Conservation (phyloP, 2,797 vertebrate species). For the Spea hammondii region DNA sequence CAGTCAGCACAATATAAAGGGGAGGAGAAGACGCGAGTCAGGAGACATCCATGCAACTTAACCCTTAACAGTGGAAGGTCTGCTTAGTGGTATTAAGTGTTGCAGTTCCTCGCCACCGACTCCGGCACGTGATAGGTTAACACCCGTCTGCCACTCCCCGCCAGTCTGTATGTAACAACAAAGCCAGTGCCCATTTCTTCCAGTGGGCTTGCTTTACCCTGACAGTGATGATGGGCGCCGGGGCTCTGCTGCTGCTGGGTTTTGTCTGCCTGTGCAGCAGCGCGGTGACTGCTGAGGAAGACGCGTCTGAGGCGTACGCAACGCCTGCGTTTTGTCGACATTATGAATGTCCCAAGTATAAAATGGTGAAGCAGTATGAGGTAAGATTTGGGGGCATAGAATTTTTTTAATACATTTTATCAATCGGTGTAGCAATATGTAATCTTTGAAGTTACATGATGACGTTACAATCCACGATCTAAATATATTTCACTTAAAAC, state of each 20-base stretch:
- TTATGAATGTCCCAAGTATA: conserved; percentile 36
- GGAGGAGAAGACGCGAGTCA: neutral
- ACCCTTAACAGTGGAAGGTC: neutral
- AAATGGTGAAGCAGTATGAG: conserved; percentile 31
- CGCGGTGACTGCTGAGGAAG: neutral
- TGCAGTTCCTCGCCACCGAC: neutral
- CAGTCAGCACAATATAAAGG: neutral
- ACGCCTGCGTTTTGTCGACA: conserved; percentile 25
- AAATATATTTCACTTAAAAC: too few relatives aligned
- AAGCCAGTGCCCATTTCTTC: neutral
- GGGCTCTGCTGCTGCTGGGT: conserved; percentile 12
- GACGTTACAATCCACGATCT: too few relatives aligned
- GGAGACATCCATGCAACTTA: neutral
- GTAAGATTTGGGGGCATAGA: conserved; percentile 14
- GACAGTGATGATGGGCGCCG: conserved; percentile 4
- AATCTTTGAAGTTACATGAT: too few relatives aligned
- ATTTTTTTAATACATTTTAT: too few relatives aligned
- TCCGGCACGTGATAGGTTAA: neutral
- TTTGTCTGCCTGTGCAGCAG: conserved; percentile 9
- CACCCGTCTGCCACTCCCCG: neutral
- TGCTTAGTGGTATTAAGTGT: neutral
- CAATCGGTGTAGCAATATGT: too few relatives aligned
- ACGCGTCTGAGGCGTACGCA: neutral
- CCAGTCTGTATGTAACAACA: neutral
- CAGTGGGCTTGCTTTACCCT: neutral